Evolutionary conservation across 2,797 vertebrate species (phyloP).

Genomic region (Myioborus melanocephalus): DNA sequence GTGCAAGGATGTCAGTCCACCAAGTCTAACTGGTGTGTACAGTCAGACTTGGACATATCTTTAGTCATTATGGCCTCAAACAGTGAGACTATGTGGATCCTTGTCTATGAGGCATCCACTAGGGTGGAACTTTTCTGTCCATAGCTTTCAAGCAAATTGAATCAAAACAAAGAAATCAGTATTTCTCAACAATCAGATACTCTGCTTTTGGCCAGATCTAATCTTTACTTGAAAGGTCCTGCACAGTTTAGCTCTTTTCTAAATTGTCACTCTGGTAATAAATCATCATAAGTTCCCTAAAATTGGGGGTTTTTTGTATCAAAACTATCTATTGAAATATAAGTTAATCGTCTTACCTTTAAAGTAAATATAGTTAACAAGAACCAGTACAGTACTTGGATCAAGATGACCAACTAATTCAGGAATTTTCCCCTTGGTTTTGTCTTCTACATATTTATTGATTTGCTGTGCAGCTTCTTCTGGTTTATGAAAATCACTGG

Average conservation of each 20-base stretch:
- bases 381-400: constrained; percentile 75
- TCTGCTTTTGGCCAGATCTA: background rate
- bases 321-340: background rate
- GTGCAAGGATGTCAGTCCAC: background rate
- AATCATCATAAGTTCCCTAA: background rate
- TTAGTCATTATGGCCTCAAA: background rate
- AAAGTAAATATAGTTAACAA: constrained; percentile 86
- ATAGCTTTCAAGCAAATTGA: background rate
- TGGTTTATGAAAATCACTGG: constrained; percentile 72
- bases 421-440: constrained; percentile 84
- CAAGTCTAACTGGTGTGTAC: background rate
- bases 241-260: background rate
- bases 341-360: constrained; percentile 78
- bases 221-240: background rate
- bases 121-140: background rate
- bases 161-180: background rate
- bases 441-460: constrained; percentile 78
- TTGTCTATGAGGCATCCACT: background rate
- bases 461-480: constrained; percentile 71
- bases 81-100: rapidly evolving
- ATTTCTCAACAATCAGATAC: background rate
- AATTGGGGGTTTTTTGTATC: background rate
- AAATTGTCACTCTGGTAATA: background rate
- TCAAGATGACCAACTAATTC: constrained; percentile 79
- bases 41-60: background rate